A percentile compares a stretch with the other conserved stretches of the same genome.
phyloP scores from a whole-genome alignment of 2,888 invertebrate genomes.

The Acholoe squamosa region DNA sequence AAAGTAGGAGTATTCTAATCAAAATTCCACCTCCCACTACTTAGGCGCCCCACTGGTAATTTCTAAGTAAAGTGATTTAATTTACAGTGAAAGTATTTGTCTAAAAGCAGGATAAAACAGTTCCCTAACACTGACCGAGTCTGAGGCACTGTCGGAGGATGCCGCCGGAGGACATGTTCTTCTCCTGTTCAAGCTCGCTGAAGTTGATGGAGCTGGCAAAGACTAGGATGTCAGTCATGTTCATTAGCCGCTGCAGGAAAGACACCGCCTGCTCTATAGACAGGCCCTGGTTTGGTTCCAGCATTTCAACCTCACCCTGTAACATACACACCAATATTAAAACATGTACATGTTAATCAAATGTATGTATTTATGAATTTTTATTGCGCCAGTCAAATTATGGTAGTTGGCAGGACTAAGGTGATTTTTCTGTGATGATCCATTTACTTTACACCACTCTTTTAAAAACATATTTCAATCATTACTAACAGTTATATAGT shows the following conservation, averaged over 20 bases:
- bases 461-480: no score
- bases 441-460: no score
- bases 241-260: slow-evolving; percentile 98
- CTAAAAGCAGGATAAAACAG: no score
- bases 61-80: background rate
- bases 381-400: no score
- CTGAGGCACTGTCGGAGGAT: slow-evolving; percentile 97
- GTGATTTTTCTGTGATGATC: no score
- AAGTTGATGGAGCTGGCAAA: slow-evolving; percentile 99
- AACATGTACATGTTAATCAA: no score
- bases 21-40: no score
- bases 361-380: no score
- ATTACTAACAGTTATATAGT: no score
- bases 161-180: slow-evolving; percentile 99
- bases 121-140: slow-evolving; percentile 84
- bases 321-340: background rate
- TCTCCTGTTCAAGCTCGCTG: slow-evolving; percentile 98
- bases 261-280: slow-evolving; percentile 98
- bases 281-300: slow-evolving; percentile 99
- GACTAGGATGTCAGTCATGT: slow-evolving; percentile 98
- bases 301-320: slow-evolving; percentile 98
- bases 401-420: no score
- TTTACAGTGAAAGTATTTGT: no score
- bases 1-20: no score
- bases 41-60: background rate